Evolutionary conservation across 2,113 vertebrate species (phyloP), one percentile per base, ranked within the genome.

Genomic region (Etia nguti): DNA sequence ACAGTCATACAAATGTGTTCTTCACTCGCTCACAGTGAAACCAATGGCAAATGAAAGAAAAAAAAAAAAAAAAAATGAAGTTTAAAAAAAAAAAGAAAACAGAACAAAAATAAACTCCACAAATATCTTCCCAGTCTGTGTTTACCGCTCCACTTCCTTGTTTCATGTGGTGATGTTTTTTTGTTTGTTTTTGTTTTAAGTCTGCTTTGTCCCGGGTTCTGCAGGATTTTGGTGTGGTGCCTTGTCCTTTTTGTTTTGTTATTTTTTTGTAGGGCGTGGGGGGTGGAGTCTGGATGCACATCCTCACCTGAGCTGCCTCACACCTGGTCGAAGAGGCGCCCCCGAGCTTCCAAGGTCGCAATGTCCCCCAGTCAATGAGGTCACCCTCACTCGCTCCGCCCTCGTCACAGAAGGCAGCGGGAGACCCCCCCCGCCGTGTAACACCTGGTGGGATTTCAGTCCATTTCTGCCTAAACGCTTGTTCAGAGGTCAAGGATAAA

Each of bases 21-120:
- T 43, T 81, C 79, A 43, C 60, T 81, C 29, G 48, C 84, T 89
- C 89, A 89, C 86, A 82, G 82, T 80, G 83, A 87, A 86, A 56
- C 46, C 85, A 73, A 79, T 29, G 80, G 79, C 46, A 57, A 46
- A 46, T 62, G 29, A 62, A 1, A 2, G 1, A 31, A 8, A 56
- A 6, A 2, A 55, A 7, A 29, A 29, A 29, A 34, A 34, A 6
- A 6, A 34, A 34, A 2, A 34, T n/a, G n/a, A n/a, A n/a, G n/a
- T n/a, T n/a, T n/a, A 34, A 7, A 2, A 15, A 20, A 20, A 68
- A 13, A 5, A 43, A 95, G 91, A 92, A 68, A 90, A 94, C 60
- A 65, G 94, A 88, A 91, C 87, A 95, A 94, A 95, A 96, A 95
- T 87, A 90, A 94, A 95, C 92, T 95, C 94, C 86, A 95, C 94